Percentiles rank a stretch among this genome's conserved stretches.
Evolutionary conservation across 2,797 vertebrate species (phyloP).

Genomic region (Pipistrellus nathusii): DNA sequence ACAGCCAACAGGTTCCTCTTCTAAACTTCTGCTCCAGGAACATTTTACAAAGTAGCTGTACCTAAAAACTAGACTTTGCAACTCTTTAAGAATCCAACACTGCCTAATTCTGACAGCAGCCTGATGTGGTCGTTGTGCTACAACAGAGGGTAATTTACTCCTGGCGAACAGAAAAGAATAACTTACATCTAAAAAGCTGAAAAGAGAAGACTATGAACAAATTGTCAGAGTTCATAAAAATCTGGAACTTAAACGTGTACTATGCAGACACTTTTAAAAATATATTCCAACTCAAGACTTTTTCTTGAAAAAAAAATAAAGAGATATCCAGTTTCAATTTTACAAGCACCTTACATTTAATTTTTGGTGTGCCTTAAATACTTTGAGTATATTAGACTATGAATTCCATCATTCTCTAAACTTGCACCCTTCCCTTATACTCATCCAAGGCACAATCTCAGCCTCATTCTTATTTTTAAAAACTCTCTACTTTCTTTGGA

Average conservation of each 20-base stretch:
- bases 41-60: constrained; percentile 21
- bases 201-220: constrained; percentile 65
- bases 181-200: constrained; percentile 62
- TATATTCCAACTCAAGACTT: constrained; percentile 39
- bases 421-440: neutral
- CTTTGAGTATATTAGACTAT: neutral
- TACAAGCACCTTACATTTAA: constrained; percentile 44
- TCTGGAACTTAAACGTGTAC: constrained; percentile 47
- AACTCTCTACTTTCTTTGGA: neutral
- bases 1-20: neutral
- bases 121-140: constrained; percentile 1
- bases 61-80: constrained; percentile 44
- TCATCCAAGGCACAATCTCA: neutral
- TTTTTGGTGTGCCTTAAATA: neutral
- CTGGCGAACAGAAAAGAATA: constrained; percentile 70
- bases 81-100: constrained; percentile 38
- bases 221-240: constrained; percentile 71
- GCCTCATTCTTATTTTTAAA: constrained; percentile 17
- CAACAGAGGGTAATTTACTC: constrained; percentile 61
- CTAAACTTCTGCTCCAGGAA: neutral
- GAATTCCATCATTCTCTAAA: constrained; percentile 40
- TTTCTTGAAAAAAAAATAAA: neutral
- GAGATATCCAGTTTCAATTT: neutral
- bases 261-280: constrained; percentile 32
- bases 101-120: neutral